These are phyloP conservation scores for Himalopsyche kuldschensis DNA, from an alignment of 2,888 invertebrate species.

Conservation along the genomic window DNA sequence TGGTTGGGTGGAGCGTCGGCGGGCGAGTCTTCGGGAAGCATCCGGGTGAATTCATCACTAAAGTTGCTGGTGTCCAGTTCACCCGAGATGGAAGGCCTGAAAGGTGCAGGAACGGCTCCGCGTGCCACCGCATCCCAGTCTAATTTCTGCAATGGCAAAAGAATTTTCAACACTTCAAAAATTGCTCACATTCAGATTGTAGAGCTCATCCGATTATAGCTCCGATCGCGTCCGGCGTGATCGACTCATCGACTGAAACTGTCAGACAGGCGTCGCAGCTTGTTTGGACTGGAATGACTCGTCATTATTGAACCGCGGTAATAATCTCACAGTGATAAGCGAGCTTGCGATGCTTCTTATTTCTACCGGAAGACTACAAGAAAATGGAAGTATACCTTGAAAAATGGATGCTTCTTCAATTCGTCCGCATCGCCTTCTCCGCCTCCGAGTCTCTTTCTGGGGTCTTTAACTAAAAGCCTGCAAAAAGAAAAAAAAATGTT, in stretches of 20 bases:
- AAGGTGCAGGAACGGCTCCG: conserved; percentile 82
- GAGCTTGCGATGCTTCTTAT: too few relatives aligned
- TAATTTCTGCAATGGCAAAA: conserved; percentile 54
- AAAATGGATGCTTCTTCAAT: conserved; percentile 88
- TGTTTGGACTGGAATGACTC: too few relatives aligned
- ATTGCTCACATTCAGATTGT: neutral
- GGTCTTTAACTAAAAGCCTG: conserved; percentile 87
- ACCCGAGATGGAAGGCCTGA: conserved; percentile 82
- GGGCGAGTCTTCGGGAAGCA: conserved; percentile 89
- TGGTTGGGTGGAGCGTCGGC: conserved; percentile 83
- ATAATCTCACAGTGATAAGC: too few relatives aligned
- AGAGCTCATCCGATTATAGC: too few relatives aligned
- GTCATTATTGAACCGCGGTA: too few relatives aligned
- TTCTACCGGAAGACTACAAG: too few relatives aligned
- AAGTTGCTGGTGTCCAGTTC: conserved; percentile 96
- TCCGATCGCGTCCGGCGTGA: too few relatives aligned
- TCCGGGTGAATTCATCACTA: conserved; percentile 93
- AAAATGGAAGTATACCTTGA: conserved; percentile 60
- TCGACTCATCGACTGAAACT: too few relatives aligned
- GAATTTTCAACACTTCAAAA: neutral
- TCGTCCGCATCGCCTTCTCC: conserved; percentile 84
- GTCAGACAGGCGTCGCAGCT: too few relatives aligned
- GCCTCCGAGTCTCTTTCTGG: conserved; percentile 82
- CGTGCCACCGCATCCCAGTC: conserved; percentile 82
- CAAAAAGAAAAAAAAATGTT: conserved; percentile 36